These are phyloP conservation scores for Watersipora subatra DNA, from an alignment of 1,140 invertebrate genomes.

Conservation along the genomic window DNA sequence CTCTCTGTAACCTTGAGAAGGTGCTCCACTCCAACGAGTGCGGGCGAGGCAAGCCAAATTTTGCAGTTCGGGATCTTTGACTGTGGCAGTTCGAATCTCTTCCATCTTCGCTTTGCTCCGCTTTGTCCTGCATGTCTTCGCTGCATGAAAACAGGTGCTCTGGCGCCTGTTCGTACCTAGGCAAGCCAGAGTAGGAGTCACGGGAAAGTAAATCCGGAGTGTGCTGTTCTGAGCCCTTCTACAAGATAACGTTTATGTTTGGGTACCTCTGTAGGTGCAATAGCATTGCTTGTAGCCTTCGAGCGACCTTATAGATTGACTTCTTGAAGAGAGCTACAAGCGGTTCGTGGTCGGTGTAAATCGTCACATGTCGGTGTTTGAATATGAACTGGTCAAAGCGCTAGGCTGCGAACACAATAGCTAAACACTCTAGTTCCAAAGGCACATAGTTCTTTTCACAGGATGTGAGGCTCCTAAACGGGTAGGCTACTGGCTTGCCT, in stretches of 20 bases:
- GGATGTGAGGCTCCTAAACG: conserved; percentile 9
- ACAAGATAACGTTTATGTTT: conserved; percentile 33
- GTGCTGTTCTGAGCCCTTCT: conserved; percentile 28
- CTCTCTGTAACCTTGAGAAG: neutral
- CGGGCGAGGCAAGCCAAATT: conserved; percentile 2
- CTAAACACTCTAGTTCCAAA: neutral
- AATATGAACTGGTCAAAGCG: conserved; percentile 43
- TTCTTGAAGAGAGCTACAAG: conserved; percentile 31
- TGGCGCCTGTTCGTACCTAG: neutral
- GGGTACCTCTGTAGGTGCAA: conserved; percentile 31
- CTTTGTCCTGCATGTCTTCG: neutral
- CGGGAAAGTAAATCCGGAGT: conserved; percentile 24
- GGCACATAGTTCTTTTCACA: conserved; percentile 7
- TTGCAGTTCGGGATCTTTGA: neutral
- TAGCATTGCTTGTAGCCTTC: conserved; percentile 31
- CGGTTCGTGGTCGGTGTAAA: conserved; percentile 30
- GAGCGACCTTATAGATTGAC: conserved; percentile 10
- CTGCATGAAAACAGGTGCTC: neutral
- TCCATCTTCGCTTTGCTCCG: neutral
- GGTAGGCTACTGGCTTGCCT: conserved; percentile 14
- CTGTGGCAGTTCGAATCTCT: neutral
- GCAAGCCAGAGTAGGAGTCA: conserved; percentile 5
- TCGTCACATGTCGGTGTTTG: conserved; percentile 20
- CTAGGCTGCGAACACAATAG: conserved; percentile 40
- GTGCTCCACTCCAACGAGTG: conserved; percentile 9